Evolutionary conservation across 2,888 invertebrate genomes (phyloP).

Genomic region (Zygogramma bicolorata): DNA sequence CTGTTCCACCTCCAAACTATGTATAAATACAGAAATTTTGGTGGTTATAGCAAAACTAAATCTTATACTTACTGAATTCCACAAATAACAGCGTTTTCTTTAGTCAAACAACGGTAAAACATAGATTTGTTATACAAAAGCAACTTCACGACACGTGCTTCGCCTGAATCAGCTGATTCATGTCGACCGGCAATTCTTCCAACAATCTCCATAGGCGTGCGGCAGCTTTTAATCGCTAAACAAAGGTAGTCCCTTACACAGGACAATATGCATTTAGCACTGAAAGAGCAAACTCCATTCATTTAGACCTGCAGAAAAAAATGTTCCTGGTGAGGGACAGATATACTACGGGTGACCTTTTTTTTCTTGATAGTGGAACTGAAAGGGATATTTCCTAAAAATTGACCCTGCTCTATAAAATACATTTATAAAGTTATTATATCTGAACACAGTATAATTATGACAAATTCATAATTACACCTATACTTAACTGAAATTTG

Average conservation of each 20-base stretch:
- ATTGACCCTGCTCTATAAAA: too few relatives aligned
- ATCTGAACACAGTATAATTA: too few relatives aligned
- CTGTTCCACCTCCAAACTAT: slow-evolving; percentile 15
- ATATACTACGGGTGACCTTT: slow-evolving; percentile 17
- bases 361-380: slow-evolving; percentile 16
- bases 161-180: slow-evolving; percentile 9
- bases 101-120: slow-evolving; percentile 13
- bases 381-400: slow-evolving; percentile 2
- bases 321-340: slow-evolving; percentile 8
- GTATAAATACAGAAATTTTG: slow-evolving; percentile 13
- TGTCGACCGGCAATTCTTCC: slow-evolving; percentile 5
- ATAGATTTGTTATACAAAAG: slow-evolving; percentile 9
- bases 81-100: slow-evolving; percentile 13
- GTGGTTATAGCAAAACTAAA: background rate
- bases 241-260: slow-evolving; percentile 15
- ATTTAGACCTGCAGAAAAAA: slow-evolving; percentile 17
- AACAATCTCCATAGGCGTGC: background rate
- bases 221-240: slow-evolving; percentile 9
- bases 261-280: slow-evolving; percentile 15
- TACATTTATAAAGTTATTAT: too few relatives aligned
- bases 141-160: slow-evolving; percentile 9
- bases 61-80: background rate
- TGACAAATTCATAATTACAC: too few relatives aligned
- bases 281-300: slow-evolving; percentile 10
- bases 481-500: too few relatives aligned